Percentiles rank a stretch among this genome's conserved stretches.
phyloP scores from a whole-genome alignment of 2,797 vertebrate genomes.

The Mormyrus hasselquistii region DNA sequence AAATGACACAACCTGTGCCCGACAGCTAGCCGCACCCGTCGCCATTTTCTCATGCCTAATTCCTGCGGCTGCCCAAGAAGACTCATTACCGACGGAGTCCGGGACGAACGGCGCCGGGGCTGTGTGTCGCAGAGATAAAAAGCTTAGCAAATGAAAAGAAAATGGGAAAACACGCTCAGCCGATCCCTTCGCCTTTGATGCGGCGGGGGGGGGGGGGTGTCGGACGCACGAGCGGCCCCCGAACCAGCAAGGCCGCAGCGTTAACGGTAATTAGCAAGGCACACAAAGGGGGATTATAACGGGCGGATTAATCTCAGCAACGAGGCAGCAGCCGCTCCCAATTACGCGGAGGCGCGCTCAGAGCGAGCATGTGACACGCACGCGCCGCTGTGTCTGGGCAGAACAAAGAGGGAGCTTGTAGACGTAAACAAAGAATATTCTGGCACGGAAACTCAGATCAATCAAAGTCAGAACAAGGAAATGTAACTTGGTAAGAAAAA shows the following conservation, averaged over 20 bases:
- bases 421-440: neutral
- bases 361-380: neutral
- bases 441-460: neutral
- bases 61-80: neutral
- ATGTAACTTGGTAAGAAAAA: neutral
- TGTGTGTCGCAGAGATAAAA: conserved; percentile 29
- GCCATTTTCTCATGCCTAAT: neutral
- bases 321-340: conserved; percentile 39
- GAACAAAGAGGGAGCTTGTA: neutral
- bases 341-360: conserved; percentile 30
- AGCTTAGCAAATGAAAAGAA: conserved; percentile 41
- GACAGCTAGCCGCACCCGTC: neutral
- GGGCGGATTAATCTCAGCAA: conserved; percentile 53
- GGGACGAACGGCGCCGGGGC: neutral
- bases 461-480: neutral
- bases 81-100: neutral
- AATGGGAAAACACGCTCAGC: conserved; percentile 39
- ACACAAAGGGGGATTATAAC: conserved; percentile 57
- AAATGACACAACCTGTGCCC: neutral
- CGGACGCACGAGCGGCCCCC: conserved; percentile 37
- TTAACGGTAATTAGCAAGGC: conserved; percentile 61
- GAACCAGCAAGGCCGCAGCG: conserved; percentile 54
- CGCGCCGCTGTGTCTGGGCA: neutral
- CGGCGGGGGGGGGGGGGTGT: conserved; percentile 23
- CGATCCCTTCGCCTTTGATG: conserved; percentile 32